A percentile compares a stretch with the other conserved stretches of the same genome.
phyloP scores from a whole-genome alignment of 2,113 vertebrate genomes.

The Rissa tridactyla region DNA sequence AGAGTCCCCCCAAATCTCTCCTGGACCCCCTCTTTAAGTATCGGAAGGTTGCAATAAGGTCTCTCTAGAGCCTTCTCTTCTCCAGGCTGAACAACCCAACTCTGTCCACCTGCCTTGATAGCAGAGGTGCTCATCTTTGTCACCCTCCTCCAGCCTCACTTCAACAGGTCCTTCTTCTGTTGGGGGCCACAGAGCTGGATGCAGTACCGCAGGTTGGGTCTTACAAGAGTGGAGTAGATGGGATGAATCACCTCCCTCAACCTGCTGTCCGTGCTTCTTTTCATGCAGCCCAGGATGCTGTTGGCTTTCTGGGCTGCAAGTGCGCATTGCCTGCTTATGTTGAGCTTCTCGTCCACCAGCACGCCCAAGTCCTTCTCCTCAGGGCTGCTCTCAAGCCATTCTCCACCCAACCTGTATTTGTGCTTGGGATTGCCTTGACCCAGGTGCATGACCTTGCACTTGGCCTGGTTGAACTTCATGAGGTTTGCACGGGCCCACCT shows the following conservation, averaged over 20 bases:
- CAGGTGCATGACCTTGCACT: neutral
- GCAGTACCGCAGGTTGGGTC: neutral
- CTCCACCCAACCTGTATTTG: neutral
- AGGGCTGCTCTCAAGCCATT: neutral
- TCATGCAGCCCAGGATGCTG: no score
- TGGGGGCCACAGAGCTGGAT: neutral
- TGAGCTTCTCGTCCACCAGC: neutral
- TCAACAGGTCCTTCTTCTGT: neutral
- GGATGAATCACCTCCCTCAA: fast-evolving
- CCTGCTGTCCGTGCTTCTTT: no score
- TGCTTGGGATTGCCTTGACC: neutral
- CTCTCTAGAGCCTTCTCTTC: neutral
- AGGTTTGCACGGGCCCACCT: neutral
- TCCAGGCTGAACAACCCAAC: no score
- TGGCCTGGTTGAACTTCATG: neutral
- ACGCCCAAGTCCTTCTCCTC: neutral
- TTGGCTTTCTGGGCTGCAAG: neutral
- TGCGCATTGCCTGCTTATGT: fast-evolving
- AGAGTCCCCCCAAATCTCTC: neutral
- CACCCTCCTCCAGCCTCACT: neutral
- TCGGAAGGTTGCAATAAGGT: neutral
- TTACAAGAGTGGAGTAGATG: neutral
- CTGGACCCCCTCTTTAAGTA: neutral
- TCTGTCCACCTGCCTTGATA: neutral
- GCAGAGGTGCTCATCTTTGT: neutral